These are phyloP conservation scores for Idaea biselata DNA, from an alignment of 2,888 invertebrate species.

Conservation along the genomic window DNA sequence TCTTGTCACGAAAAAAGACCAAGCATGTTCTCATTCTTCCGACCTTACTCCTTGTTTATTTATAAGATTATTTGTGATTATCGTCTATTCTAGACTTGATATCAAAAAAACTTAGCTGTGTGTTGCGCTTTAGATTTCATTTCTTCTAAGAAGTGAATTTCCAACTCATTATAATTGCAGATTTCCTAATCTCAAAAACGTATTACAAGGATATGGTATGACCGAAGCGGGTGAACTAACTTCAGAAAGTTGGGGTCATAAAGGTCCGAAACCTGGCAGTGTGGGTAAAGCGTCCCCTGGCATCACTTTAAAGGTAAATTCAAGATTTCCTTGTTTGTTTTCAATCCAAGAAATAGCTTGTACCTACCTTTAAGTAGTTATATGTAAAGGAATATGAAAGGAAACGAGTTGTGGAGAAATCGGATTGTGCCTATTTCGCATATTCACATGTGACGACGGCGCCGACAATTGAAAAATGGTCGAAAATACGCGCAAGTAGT, in stretches of 20 bases:
- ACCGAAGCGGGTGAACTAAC: constrained; percentile 62
- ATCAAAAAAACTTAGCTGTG: too few relatives aligned
- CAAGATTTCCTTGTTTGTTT: not conserved
- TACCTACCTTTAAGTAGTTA: not conserved
- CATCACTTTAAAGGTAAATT: constrained; percentile 52
- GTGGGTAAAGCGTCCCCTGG: constrained; percentile 61
- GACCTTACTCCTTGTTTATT: too few relatives aligned
- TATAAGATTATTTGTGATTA: too few relatives aligned
- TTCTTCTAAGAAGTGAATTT: not conserved
- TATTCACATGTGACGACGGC: too few relatives aligned
- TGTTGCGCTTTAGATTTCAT: too few relatives aligned
- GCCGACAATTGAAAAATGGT: too few relatives aligned
- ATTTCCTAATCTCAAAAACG: constrained; percentile 45
- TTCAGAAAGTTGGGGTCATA: constrained; percentile 56
- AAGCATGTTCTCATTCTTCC: too few relatives aligned
- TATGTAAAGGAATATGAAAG: not conserved
- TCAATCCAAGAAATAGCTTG: constrained; percentile 8
- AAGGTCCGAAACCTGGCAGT: constrained; percentile 57
- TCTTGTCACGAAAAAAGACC: too few relatives aligned
- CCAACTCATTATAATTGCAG: constrained; percentile 30
- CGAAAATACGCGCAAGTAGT: too few relatives aligned
- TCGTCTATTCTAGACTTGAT: too few relatives aligned
- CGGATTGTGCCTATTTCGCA: not conserved
- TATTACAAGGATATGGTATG: constrained; percentile 66
- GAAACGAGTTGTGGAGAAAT: not conserved